Evolutionary conservation across 2,797 vertebrate genomes (phyloP).

Genomic region (Glossophaga mutica): DNA sequence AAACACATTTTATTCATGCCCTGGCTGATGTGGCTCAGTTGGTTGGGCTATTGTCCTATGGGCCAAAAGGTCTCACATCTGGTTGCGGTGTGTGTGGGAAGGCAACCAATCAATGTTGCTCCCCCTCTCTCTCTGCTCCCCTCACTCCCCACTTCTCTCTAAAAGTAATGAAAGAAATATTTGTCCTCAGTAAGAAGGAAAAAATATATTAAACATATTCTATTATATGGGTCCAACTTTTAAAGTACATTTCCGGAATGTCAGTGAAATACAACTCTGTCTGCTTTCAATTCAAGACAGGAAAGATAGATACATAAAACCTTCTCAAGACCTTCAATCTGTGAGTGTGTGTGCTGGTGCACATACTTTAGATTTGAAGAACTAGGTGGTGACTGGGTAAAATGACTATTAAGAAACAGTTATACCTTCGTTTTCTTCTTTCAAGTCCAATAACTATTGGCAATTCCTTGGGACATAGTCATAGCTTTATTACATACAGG

Average conservation of each 20-base stretch:
- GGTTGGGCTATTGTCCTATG: not conserved
- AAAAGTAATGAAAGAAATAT: not conserved
- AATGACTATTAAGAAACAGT: not conserved
- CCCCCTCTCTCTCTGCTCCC: too few species aligned
- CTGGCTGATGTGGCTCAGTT: not conserved
- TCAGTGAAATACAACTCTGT: not conserved
- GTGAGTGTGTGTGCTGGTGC: not conserved
- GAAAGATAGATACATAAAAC: not conserved
- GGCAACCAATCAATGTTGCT: not conserved
- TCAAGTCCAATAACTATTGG: not conserved
- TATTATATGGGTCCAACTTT: slow-evolving; percentile 27
- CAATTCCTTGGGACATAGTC: not conserved
- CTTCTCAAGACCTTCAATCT: not conserved
- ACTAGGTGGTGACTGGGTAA: not conserved
- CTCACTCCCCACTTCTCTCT: not conserved
- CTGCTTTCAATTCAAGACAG: not conserved
- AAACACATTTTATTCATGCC: slow-evolving; percentile 11
- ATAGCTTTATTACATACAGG: not conserved
- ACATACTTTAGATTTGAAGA: not conserved
- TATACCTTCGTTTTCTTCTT: not conserved
- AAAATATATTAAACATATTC: not conserved
- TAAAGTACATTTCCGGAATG: not conserved
- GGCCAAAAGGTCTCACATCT: too few species aligned
- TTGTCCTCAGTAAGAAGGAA: too few species aligned
- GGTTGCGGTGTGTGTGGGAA: not conserved